phyloP scores from a whole-genome alignment of 1,140 invertebrate species.

The Cydia fagiglandana region DNA sequence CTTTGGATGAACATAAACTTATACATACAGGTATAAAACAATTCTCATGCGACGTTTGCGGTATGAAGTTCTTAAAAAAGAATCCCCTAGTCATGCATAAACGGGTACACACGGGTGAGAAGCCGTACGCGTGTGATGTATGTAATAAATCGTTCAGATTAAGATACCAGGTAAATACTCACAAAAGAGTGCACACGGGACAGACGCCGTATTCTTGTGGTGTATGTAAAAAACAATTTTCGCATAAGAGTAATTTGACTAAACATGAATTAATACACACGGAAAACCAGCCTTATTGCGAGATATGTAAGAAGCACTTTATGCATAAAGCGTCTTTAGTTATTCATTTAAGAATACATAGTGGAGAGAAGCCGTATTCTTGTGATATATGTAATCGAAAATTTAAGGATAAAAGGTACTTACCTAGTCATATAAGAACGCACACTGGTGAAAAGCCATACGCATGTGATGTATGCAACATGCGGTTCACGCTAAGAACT shows the following conservation, averaged over 20 bases:
- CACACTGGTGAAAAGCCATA: conserved; percentile 1
- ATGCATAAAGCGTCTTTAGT: not conserved
- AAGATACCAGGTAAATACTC: not conserved
- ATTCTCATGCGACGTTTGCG: not conserved
- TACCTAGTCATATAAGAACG: not conserved
- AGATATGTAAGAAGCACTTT: conserved; percentile 24
- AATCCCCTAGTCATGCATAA: not conserved
- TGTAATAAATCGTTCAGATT: conserved; percentile 14
- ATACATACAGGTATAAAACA: conserved; percentile 4
- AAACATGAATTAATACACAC: conserved; percentile 12
- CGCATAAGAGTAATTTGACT: not conserved
- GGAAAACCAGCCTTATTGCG: conserved; percentile 15
- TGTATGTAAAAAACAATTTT: conserved; percentile 26
- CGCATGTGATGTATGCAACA: not conserved
- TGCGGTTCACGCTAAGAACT: not conserved
- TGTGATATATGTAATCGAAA: conserved; percentile 20
- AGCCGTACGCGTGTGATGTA: conserved; percentile 14
- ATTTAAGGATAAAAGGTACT: not conserved
- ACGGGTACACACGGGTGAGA: conserved; percentile 5
- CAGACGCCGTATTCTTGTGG: not conserved
- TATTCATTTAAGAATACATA: conserved; percentile 6
- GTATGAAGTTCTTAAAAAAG: not conserved
- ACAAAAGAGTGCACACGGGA: not conserved
- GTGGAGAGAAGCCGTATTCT: not conserved
- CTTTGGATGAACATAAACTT: not conserved